Evolutionary conservation across 2,888 invertebrate genomes (phyloP).

Genomic region (Chesias legatella): DNA sequence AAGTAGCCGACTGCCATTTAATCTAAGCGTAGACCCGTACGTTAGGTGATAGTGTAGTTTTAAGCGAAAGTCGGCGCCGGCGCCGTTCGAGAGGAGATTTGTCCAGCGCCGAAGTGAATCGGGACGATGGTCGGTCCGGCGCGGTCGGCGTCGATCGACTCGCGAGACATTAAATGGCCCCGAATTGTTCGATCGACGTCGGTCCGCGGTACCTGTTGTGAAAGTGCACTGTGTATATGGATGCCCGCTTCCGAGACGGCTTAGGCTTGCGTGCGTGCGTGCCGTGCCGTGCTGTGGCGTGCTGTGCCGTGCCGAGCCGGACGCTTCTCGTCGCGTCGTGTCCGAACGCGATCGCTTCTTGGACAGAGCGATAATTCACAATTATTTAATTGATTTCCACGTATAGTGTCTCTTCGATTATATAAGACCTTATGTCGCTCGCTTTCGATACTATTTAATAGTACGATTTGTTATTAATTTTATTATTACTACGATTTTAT

Average conservation of each 20-base stretch:
- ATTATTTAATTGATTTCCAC: conserved; percentile 18
- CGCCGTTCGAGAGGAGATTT: conserved; percentile 17
- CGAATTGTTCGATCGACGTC: background rate
- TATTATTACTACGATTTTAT: conserved; percentile 44
- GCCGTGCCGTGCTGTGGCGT: no score
- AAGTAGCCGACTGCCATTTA: conserved; percentile 50
- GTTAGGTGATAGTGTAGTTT: conserved; percentile 10
- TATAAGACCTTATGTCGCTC: conserved; percentile 38
- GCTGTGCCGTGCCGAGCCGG: no score
- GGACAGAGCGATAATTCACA: conserved; percentile 30
- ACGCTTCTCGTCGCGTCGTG: background rate
- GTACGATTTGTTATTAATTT: conserved; percentile 49
- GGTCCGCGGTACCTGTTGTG: background rate
- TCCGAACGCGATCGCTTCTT: conserved; percentile 6
- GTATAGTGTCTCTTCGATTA: conserved; percentile 24
- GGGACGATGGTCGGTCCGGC: no score
- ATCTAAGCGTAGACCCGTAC: conserved; percentile 29
- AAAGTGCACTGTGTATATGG: conserved; percentile 2
- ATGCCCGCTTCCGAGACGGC: conserved; percentile 1
- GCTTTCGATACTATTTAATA: conserved; percentile 40
- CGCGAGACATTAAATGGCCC: background rate
- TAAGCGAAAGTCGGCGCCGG: conserved; percentile 10
- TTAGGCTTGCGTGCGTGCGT: no score
- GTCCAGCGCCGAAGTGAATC: no score
- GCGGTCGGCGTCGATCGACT: background rate